Evolutionary conservation across 2,113 vertebrate species (phyloP).

Genomic region (Amblyopsis rosae): DNA sequence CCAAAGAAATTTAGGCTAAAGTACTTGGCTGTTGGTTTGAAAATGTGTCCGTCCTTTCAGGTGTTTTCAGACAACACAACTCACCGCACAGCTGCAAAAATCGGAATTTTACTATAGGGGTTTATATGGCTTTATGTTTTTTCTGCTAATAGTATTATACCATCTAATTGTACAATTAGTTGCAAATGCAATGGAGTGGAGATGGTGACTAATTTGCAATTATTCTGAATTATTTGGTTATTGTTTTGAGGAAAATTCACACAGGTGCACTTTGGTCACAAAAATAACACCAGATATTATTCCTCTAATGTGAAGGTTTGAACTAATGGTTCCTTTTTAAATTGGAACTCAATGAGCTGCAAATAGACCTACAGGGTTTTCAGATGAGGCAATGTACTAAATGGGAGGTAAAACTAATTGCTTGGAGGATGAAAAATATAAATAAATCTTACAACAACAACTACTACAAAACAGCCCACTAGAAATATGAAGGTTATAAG

Average conservation of each 20-base stretch:
- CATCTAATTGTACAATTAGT: neutral
- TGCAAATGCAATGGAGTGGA: neutral
- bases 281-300: conserved; percentile 5
- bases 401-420: conserved; percentile 19
- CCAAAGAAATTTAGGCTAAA: too few species aligned
- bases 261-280: neutral
- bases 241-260: neutral
- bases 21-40: too few species aligned
- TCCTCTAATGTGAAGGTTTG: conserved; percentile 23
- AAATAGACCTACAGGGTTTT: conserved; percentile 19
- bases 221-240: neutral
- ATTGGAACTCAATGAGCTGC: conserved; percentile 29
- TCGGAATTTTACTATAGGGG: too few species aligned
- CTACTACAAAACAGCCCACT: neutral
- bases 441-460: neutral
- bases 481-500: neutral
- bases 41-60: too few species aligned
- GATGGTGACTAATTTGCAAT: neutral
- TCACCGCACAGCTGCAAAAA: too few species aligned
- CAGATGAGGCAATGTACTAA: neutral
- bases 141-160: too few species aligned
- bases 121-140: too few species aligned
- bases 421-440: neutral
- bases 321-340: conserved; percentile 24
- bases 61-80: too few species aligned